phyloP scores from a whole-genome alignment of 1,140 invertebrate genomes.

The Lordiphosa mommai region DNA sequence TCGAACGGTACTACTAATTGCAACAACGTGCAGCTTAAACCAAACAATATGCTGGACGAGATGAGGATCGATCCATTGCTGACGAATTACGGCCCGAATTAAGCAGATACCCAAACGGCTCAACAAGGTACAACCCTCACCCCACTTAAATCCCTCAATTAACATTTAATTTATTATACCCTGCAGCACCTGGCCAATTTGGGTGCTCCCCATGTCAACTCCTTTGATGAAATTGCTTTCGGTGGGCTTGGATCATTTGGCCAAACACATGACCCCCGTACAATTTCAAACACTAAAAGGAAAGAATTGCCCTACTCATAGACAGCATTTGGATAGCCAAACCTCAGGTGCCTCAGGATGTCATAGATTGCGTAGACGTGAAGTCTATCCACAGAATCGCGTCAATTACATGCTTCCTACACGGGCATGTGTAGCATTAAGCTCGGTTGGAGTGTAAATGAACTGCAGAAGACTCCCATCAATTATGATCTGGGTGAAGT shows the following conservation, averaged over 20 bases:
- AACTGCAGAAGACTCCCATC: conserved; percentile 82
- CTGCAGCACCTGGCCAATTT: conserved; percentile 88
- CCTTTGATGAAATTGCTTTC: conserved; percentile 94
- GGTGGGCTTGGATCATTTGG: conserved; percentile 86
- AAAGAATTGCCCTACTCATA: conserved; percentile 85
- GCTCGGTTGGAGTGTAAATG: conserved; percentile 87
- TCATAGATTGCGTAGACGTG: conserved; percentile 83
- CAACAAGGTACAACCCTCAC: conserved; percentile 66
- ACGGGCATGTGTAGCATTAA: conserved; percentile 86
- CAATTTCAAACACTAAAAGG: conserved; percentile 86
- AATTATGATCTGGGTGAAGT: conserved; percentile 89
- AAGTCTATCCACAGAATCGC: conserved; percentile 90
- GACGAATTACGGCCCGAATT: conserved; percentile 68
- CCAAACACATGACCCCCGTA: conserved; percentile 85
- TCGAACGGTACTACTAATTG: neutral
- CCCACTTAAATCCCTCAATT: neutral
- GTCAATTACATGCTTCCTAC: conserved; percentile 89
- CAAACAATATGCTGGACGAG: conserved; percentile 36
- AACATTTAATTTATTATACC: conserved; percentile 38
- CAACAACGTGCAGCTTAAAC: neutral
- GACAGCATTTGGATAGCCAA: conserved; percentile 83
- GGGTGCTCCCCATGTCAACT: conserved; percentile 91
- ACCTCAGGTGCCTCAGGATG: conserved; percentile 85
- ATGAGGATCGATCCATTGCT: conserved; percentile 63
- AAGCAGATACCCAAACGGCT: conserved; percentile 61